Evolutionary conservation across 2,797 vertebrate species (phyloP).

Genomic region (Zalophus californianus): DNA sequence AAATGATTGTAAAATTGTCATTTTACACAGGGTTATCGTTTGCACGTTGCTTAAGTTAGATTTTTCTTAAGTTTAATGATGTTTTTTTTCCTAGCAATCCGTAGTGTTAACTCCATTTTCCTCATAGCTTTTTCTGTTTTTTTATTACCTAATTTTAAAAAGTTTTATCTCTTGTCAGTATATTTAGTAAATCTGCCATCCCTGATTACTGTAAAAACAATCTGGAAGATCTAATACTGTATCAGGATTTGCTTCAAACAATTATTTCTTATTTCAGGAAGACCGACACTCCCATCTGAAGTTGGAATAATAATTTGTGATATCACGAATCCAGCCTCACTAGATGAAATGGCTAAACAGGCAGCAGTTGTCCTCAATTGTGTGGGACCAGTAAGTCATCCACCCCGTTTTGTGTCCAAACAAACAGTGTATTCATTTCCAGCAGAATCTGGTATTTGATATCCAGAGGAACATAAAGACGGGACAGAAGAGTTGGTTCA

Average conservation of each 20-base stretch:
- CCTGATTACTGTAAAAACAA: background rate
- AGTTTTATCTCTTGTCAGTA: background rate
- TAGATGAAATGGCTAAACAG: constrained; percentile 96
- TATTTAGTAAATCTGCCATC: background rate
- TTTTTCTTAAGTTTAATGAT: background rate
- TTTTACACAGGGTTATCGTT: background rate
- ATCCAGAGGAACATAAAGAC: constrained; percentile 45
- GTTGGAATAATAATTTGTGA: constrained; percentile 95
- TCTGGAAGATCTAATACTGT: background rate
- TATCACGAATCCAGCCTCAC: constrained; percentile 91
- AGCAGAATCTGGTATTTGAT: constrained; percentile 58
- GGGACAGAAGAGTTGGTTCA: background rate
- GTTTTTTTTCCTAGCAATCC: background rate
- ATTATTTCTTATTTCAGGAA: constrained; percentile 88
- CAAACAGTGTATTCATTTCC: constrained; percentile 55
- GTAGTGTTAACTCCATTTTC: background rate
- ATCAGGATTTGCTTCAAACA: constrained; percentile 37
- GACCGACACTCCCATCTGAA: constrained; percentile 91
- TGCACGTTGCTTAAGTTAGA: background rate
- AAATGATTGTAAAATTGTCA: background rate
- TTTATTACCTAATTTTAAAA: background rate
- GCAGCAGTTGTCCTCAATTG: constrained; percentile 95
- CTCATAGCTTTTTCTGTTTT: background rate
- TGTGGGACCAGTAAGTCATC: constrained; percentile 96
- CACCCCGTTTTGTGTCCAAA: constrained; percentile 56